These are phyloP conservation scores for Merodon equestris DNA, from an alignment of 2,888 invertebrate genomes.

Conservation along the genomic window DNA sequence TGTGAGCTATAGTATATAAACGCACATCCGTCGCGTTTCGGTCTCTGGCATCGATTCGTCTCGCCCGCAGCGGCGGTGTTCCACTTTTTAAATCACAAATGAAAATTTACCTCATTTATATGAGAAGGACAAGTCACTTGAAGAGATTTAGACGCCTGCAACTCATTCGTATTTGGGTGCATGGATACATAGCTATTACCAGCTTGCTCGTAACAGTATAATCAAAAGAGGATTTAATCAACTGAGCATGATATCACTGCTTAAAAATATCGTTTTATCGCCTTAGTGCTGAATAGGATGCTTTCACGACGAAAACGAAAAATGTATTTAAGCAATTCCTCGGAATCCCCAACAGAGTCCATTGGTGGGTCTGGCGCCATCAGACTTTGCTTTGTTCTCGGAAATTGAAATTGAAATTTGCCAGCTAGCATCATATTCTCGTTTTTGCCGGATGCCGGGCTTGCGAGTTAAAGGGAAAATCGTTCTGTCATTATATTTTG, in stretches of 20 bases:
- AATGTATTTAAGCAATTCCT: constrained; percentile 31
- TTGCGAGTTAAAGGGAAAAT: too few relatives aligned
- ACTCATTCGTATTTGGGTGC: constrained; percentile 6
- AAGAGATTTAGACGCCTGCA: constrained; percentile 12
- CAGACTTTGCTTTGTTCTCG: constrained; percentile 13
- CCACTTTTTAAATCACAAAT: constrained; percentile 15
- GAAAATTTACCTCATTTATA: constrained; percentile 8
- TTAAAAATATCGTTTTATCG: constrained; percentile 18
- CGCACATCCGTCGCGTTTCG: constrained; percentile 19
- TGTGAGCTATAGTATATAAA: background rate
- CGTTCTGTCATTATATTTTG: too few relatives aligned
- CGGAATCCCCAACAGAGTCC: constrained; percentile 37
- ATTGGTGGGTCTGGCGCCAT: constrained; percentile 39
- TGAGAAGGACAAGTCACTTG: constrained; percentile 21
- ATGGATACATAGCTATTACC: constrained; percentile 32
- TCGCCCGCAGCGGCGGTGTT: constrained; percentile 8
- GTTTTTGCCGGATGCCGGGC: background rate
- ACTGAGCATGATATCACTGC: constrained; percentile 46
- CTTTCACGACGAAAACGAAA: constrained; percentile 3
- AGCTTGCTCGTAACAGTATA: constrained; percentile 7
- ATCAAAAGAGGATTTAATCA: background rate
- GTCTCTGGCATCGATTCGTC: background rate
- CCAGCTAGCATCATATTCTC: constrained; percentile 5
- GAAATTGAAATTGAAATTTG: constrained; percentile 21
- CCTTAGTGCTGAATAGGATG: constrained; percentile 26